These are phyloP conservation scores for Plectrocnemia conspersa DNA, from an alignment of 1,140 invertebrate genomes.

Conservation along the genomic window DNA sequence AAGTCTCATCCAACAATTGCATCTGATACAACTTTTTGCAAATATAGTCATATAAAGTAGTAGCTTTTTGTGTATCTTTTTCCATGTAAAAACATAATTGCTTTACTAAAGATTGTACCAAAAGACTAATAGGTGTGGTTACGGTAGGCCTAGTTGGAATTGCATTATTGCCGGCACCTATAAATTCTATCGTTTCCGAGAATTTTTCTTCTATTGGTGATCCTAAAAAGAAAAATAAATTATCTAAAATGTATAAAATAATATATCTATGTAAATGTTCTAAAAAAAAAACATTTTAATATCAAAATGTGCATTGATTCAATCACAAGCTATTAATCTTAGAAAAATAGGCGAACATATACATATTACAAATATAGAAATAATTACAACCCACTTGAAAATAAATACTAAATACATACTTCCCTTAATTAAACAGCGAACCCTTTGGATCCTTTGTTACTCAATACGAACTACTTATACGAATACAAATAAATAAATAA, in stretches of 20 bases:
- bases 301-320: too few species aligned
- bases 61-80: conserved; percentile 52
- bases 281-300: too few species aligned
- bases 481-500: too few species aligned
- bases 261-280: neutral
- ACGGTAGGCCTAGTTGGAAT: conserved; percentile 9
- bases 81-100: conserved; percentile 58
- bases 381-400: too few species aligned
- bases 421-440: too few species aligned
- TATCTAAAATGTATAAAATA: neutral
- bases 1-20: conserved; percentile 63
- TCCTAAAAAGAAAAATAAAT: conserved; percentile 1
- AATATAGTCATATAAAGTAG: conserved; percentile 58
- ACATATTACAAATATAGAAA: too few species aligned
- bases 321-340: too few species aligned
- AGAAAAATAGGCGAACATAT: too few species aligned
- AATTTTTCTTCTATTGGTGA: neutral
- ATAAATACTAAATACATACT: too few species aligned
- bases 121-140: conserved; percentile 54
- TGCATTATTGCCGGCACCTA: conserved; percentile 13
- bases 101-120: conserved; percentile 61
- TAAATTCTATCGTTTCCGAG: conserved; percentile 15
- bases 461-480: too few species aligned
- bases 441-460: too few species aligned
- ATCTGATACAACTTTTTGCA: conserved; percentile 61